Base-by-base conservation (phyloP, 92 coral and sea anemone species). In the Porites lobata region DNA sequence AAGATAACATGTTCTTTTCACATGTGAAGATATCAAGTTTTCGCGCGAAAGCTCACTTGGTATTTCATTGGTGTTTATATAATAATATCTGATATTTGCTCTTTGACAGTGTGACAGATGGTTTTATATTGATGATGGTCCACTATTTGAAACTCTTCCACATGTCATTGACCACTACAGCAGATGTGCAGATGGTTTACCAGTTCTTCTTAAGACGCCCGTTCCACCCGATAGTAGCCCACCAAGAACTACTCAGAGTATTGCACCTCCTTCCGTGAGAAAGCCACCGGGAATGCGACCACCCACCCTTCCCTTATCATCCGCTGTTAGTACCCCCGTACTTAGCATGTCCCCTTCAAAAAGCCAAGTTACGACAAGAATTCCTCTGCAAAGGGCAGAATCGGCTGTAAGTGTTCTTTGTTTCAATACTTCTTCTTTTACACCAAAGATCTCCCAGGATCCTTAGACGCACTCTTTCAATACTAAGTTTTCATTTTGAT, bases 121-220 rank as follows among this genome's bases (percentile, higher is more conserved):
- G 94, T 96, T 96, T 74, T 96, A 96, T 71, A 96, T 96, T 83
- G 99, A 96, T 24, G 99, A 96, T 92, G 99, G 99, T 19, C 99
- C 99, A 24, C 79, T 96, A 52, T 96, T 96, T 91, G 99, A 96
- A 81, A 96, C 99, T 15, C 90, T 96, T 4, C 99, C 99, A 8
- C 99, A 96, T 80, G 89, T 96, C 9, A 94, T 96, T 62, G 99
- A 96, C 84, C 95, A 96, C 85, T 96, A 96, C 88, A 93, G 99
- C 79, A 86, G 95, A 86, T 57, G 85, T 53, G 99, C 99, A 26
- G 99, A 96, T 90, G 99, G 99, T 21, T 87, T 96, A 22, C 99
- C 99, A 17, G 93, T 95, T 78, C 95, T 95, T 87, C 87, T 96
- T 9, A 88, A 78, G 77, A 88, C 87, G 82, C 96, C 99, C 24